Conservation (phyloP, 2,797 vertebrate genomes). For the Scyliorhinus canicula region DNA sequence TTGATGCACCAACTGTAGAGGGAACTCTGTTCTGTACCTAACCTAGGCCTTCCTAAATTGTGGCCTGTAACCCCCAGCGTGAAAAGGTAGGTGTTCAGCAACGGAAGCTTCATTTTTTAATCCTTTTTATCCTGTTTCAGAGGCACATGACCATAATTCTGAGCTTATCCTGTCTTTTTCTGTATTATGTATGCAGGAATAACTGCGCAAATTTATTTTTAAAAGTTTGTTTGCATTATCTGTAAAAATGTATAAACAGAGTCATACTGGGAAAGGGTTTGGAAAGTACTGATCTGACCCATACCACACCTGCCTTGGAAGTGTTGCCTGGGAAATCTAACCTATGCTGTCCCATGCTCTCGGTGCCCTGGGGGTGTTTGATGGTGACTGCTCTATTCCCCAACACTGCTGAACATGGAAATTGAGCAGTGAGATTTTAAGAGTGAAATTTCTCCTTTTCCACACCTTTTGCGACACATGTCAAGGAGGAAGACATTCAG, state of each 20-base stretch:
- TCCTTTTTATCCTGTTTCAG: too few species aligned
- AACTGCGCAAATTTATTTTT: too few species aligned
- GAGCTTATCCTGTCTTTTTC: too few species aligned
- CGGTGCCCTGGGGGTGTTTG: background rate
- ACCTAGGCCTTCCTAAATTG: background rate
- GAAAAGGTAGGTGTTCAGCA: background rate
- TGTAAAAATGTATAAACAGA: too few species aligned
- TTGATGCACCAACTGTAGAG: background rate
- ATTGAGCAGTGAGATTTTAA: background rate
- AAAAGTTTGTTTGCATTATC: too few species aligned
- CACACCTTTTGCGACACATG: constrained; percentile 81
- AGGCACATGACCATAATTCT: too few species aligned
- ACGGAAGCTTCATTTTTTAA: too few species aligned
- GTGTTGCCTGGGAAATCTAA: background rate
- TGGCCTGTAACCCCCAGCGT: background rate
- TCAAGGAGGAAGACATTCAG: constrained; percentile 80
- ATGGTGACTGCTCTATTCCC: background rate
- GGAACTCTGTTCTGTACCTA: background rate
- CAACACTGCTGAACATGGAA: background rate
- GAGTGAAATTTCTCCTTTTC: background rate
- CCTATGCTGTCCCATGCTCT: background rate
- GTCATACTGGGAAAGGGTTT: background rate
- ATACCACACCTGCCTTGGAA: background rate
- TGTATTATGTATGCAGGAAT: too few species aligned
- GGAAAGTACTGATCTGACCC: background rate